These are phyloP conservation scores for Drosophila navojoa DNA, from an alignment of 1,140 invertebrate species.

Conservation along the genomic window DNA sequence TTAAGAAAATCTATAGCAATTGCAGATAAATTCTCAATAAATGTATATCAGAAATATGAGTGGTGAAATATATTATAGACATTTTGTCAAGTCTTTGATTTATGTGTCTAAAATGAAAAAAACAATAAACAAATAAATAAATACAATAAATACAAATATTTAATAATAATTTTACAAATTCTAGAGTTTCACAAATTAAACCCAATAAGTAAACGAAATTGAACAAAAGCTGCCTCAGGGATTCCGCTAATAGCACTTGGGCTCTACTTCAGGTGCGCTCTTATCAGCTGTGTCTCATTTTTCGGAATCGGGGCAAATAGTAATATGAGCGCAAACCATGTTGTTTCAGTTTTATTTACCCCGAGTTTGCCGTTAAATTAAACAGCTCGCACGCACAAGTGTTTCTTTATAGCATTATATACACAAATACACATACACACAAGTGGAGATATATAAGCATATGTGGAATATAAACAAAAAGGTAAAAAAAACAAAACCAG, in stretches of 20 bases:
- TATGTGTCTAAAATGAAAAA: too few species aligned
- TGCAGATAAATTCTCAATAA: too few species aligned
- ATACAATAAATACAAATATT: too few species aligned
- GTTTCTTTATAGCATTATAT: constrained; percentile 68
- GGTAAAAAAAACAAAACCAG: constrained; percentile 22
- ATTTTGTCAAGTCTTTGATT: too few species aligned
- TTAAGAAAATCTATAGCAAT: too few species aligned
- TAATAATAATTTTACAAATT: too few species aligned
- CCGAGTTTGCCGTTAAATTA: constrained; percentile 74
- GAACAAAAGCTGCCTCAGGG: neutral
- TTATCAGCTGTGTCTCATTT: constrained; percentile 13
- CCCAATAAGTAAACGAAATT: neutral
- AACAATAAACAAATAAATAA: too few species aligned
- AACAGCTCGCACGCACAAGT: constrained; percentile 69
- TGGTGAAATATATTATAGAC: too few species aligned
- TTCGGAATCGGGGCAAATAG: constrained; percentile 7
- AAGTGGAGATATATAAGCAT: constrained; percentile 37
- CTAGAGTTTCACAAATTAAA: neutral
- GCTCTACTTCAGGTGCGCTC: neutral
- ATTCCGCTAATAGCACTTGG: neutral
- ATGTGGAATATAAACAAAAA: constrained; percentile 68
- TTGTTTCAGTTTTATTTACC: constrained; percentile 76
- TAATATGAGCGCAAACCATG: constrained; percentile 33
- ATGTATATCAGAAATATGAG: too few species aligned
- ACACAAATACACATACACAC: constrained; percentile 7